Base-by-base conservation (phyloP, 2,113 vertebrate species). In the Acinonyx jubatus region DNA sequence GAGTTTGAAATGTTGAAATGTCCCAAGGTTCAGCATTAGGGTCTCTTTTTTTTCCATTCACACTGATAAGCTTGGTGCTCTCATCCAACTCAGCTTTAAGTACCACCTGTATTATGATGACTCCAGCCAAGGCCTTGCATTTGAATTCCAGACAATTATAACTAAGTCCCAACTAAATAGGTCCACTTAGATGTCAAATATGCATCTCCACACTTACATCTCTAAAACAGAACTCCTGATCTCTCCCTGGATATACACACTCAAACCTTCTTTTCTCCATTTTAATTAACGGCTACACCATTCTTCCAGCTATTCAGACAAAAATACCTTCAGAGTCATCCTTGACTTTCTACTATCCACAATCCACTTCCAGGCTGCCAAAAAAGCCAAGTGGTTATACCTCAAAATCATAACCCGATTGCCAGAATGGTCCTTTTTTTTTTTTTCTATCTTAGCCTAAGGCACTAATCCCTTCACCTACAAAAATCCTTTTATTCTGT, bases 401-500 rank as follows among this genome's bases (percentile, higher is more conserved):
- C 7, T 80, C 4, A 68, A 74, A 93, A 79, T 61, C 33, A 83
- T 9, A 57, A 45, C 50, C 65, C 61, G 63, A 27, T 2, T 93
- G 41, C 45, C n/a, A 66, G 61, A 93, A 66, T 4, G 27, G 16
- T 23, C 41, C 18, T 29, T 27, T n/a, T 61, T 19, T 23, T 61
- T 57, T 61, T 57, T 57, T n/a, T 52, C 14, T 27, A 12, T n/a
- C 15, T 41, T 3, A 76, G 41, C 18, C 9, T 27, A 31, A 19
- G 61, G 23, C 2, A 81, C 11, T 74, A 96, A 93, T 73, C n/a
- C 41, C n/a, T 95, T 94, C 15, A 89, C 50, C 6, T 50, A 45
- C 5, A 94, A 84, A 65, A 92, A 73, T 65, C 57, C 4, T 84
- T 94, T 93, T 55, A 96, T 81, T 91, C 48, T 84, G 48, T 68